Evolutionary conservation across 1,140 invertebrate species (phyloP).

Genomic region (Teleopsis dalmanni): DNA sequence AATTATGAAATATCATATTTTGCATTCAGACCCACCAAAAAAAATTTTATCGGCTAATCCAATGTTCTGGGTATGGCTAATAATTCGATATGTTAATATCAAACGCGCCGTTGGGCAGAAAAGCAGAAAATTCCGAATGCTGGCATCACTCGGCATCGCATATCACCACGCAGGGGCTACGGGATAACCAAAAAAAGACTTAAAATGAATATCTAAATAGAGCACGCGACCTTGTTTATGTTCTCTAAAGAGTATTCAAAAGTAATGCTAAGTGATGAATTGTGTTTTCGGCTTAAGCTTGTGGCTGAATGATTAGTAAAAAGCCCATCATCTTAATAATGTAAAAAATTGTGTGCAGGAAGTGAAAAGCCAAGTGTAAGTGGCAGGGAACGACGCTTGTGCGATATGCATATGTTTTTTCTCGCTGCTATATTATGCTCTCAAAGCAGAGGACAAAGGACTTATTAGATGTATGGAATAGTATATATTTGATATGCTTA

Average conservation of each 20-base stretch:
- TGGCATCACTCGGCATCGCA: too few relatives aligned
- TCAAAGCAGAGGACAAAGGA: too few relatives aligned
- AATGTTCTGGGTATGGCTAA: constrained; percentile 41
- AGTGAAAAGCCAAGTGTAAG: constrained; percentile 43
- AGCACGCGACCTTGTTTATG: constrained; percentile 42
- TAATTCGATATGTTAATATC: constrained; percentile 42
- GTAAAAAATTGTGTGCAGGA: constrained; percentile 17
- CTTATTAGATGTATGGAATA: too few relatives aligned
- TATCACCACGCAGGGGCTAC: background rate
- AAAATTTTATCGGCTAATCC: constrained; percentile 38
- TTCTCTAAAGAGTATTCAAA: constrained; percentile 24
- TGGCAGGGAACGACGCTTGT: constrained; percentile 34
- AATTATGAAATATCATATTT: constrained; percentile 30
- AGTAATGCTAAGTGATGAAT: constrained; percentile 11
- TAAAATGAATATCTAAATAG: constrained; percentile 21
- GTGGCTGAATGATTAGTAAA: constrained; percentile 27
- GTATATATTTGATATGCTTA: too few relatives aligned
- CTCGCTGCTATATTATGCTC: too few relatives aligned
- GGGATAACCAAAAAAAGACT: background rate
- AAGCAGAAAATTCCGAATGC: background rate
- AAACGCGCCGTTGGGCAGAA: constrained; percentile 18
- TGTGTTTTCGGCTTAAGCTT: constrained; percentile 19
- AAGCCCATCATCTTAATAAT: constrained; percentile 32
- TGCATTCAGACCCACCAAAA: constrained; percentile 26
- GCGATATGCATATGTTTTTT: constrained; percentile 40